Percentiles rank a stretch among this genome's conserved stretches.
Conservation (phyloP, 2,113 vertebrate species). For the Phocoena phocoena region DNA sequence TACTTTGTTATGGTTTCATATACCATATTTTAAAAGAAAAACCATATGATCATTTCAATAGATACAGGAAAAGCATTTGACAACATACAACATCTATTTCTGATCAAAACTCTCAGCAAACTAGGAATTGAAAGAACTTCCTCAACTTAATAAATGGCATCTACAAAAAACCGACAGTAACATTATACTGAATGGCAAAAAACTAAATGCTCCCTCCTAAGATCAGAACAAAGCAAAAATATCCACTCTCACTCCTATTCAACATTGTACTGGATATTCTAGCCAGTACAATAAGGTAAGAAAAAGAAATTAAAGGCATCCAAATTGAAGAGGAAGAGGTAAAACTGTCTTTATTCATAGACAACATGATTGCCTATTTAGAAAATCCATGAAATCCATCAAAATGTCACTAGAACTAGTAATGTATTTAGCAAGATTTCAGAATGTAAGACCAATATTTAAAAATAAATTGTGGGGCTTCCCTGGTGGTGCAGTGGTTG, state of each 20-base stretch:
- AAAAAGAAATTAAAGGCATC: conserved; percentile 30
- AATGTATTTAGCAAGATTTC: conserved; percentile 10
- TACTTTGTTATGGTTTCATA: neutral
- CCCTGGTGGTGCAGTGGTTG: no score
- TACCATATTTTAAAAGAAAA: conserved; percentile 31
- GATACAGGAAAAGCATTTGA: neutral
- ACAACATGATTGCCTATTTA: conserved; percentile 9
- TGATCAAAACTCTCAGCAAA: conserved; percentile 37
- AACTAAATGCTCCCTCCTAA: neutral
- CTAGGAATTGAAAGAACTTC: neutral
- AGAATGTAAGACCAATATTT: neutral
- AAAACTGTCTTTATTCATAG: conserved; percentile 32
- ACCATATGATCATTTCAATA: neutral
- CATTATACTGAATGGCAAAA: neutral
- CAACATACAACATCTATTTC: neutral
- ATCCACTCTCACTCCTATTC: neutral
- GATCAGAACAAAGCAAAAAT: neutral
- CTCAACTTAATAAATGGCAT: neutral
- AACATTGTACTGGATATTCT: conserved; percentile 5
- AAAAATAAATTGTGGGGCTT: neutral
- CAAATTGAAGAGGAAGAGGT: neutral
- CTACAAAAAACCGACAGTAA: neutral
- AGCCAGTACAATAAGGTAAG: neutral
- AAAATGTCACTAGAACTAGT: neutral
- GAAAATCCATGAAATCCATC: conserved; percentile 22